Conservation (phyloP, 2,797 vertebrate species). For the Natrix natrix region DNA sequence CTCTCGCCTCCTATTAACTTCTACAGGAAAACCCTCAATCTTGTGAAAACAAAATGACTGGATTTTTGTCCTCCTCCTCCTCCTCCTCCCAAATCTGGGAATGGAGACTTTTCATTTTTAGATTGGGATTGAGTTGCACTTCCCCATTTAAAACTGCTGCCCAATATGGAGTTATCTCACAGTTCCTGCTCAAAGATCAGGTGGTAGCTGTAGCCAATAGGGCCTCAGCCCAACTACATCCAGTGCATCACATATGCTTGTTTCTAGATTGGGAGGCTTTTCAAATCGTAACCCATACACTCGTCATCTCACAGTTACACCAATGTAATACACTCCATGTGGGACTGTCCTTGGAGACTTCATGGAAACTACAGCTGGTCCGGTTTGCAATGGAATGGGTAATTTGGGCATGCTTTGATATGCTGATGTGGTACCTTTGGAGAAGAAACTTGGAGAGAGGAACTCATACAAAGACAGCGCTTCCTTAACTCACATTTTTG, state of each 20-base stretch:
- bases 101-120: neutral
- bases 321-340: neutral
- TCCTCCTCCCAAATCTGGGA: neutral
- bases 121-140: neutral
- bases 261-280: neutral
- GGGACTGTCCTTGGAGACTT: neutral
- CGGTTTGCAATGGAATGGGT: neutral
- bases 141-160: neutral
- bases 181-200: neutral
- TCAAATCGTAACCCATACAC: neutral
- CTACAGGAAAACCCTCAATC: neutral
- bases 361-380: neutral
- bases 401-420: neutral
- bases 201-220: neutral
- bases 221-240: neutral
- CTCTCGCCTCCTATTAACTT: neutral
- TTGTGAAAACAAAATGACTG: neutral
- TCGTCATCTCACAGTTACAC: neutral
- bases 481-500: neutral
- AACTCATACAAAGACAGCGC: neutral
- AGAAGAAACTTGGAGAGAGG: neutral
- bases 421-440: neutral
- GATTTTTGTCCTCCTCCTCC: neutral
- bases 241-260: neutral
- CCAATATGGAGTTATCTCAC: neutral